A percentile compares a stretch with the other conserved stretches of the same genome.
Conservation (phyloP, 1,140 invertebrate species). For the Cydia splendana region DNA sequence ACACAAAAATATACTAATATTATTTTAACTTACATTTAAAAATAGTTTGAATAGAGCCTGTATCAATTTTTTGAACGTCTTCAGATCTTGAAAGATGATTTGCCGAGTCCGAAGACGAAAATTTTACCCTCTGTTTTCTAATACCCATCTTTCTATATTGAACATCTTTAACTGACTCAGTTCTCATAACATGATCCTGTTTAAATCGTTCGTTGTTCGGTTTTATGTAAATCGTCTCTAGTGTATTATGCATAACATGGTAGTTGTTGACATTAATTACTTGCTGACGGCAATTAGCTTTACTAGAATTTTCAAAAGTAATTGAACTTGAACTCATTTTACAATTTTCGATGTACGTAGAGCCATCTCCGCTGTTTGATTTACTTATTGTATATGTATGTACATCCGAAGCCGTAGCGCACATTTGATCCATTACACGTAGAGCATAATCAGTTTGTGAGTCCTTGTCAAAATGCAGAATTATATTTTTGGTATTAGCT, state of each 20-base stretch:
- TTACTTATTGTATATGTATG: background rate
- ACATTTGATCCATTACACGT: slow-evolving; percentile 20
- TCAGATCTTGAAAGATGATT: slow-evolving; percentile 32
- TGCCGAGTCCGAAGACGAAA: slow-evolving; percentile 46
- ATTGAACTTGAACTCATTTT: background rate
- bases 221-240: background rate
- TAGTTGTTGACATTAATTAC: background rate
- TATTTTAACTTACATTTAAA: slow-evolving; percentile 55
- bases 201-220: background rate
- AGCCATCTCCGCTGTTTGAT: background rate
- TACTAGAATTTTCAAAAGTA: background rate
- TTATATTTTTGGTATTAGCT: slow-evolving; percentile 42
- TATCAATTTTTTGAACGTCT: background rate
- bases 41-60: slow-evolving; percentile 52
- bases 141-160: slow-evolving; percentile 44
- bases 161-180: slow-evolving; percentile 52
- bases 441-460: slow-evolving; percentile 37
- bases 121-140: slow-evolving; percentile 43
- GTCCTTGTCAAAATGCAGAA: slow-evolving; percentile 33
- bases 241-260: too few species aligned
- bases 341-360: background rate
- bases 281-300: background rate
- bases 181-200: slow-evolving; percentile 33
- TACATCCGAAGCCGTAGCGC: background rate
- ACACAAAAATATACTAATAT: too few species aligned